phyloP scores from a whole-genome alignment of 2,888 invertebrate species.

The Apoderus coryli region DNA sequence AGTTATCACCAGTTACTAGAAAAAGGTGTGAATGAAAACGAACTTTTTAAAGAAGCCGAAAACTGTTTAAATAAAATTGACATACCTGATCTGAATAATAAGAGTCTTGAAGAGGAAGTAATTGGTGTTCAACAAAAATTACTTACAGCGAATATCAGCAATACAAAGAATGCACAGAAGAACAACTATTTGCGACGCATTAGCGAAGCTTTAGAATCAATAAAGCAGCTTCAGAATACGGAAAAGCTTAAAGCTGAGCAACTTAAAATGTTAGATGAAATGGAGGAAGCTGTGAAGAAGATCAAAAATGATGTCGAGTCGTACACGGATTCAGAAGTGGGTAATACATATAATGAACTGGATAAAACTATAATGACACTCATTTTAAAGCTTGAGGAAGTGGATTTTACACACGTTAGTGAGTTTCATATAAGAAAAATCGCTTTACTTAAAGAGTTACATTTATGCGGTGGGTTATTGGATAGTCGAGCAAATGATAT shows the following conservation, averaged over 20 bases:
- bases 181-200: too few species aligned
- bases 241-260: slow-evolving; percentile 14
- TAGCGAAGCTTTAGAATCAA: too few species aligned
- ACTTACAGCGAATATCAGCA: too few species aligned
- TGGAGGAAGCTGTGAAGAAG: slow-evolving; percentile 15
- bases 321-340: slow-evolving; percentile 17
- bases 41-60: slow-evolving; percentile 17
- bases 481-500: slow-evolving; percentile 18
- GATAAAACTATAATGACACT: slow-evolving; percentile 16
- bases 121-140: too few species aligned
- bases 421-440: slow-evolving; percentile 16
- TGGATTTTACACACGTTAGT: slow-evolving; percentile 14
- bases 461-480: slow-evolving; percentile 16
- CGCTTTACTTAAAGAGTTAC: slow-evolving; percentile 17
- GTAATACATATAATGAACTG: slow-evolving; percentile 17
- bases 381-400: slow-evolving; percentile 17
- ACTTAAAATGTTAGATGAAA: too few species aligned
- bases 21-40: slow-evolving; percentile 16
- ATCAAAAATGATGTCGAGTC: slow-evolving; percentile 15
- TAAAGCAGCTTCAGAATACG: slow-evolving; percentile 12
- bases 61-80: background rate
- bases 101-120: too few species aligned
- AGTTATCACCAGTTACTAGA: slow-evolving; percentile 17
- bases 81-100: too few species aligned
- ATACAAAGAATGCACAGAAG: too few species aligned